Percentiles rank a stretch among this genome's conserved stretches.
Evolutionary conservation across 2,888 invertebrate species (phyloP).

Genomic region (Platycnemis pennipes): DNA sequence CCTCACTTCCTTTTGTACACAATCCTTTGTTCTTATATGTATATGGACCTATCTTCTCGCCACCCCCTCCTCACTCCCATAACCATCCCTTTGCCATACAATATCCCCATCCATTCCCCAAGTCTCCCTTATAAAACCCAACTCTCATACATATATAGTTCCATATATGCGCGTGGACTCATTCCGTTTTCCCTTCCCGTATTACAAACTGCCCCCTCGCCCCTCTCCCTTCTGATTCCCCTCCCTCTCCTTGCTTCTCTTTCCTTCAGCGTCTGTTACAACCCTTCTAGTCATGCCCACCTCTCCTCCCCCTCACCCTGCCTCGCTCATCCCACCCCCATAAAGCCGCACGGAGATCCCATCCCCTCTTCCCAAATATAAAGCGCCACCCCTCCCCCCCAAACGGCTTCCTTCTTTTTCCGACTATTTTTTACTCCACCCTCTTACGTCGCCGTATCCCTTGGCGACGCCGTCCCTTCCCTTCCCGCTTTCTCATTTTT

Average conservation of each 20-base stretch:
- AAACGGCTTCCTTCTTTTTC: background rate
- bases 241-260: background rate
- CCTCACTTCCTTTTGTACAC: background rate
- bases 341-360: background rate
- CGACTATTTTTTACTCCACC: background rate
- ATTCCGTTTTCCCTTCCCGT: background rate
- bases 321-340: background rate
- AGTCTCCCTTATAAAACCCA: background rate
- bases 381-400: background rate
- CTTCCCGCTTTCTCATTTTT: conserved; percentile 28
- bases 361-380: background rate
- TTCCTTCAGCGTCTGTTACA: conserved; percentile 34
- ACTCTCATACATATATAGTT: background rate
- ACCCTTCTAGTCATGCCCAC: background rate
- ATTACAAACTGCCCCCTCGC: background rate
- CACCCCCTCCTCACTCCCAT: background rate
- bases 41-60: background rate
- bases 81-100: background rate
- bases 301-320: background rate
- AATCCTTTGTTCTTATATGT: conserved; percentile 54
- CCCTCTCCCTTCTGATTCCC: background rate
- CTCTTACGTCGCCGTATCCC: conserved; percentile 49
- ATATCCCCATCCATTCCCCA: background rate
- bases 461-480: conserved; percentile 52
- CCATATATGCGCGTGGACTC: background rate